Base-by-base conservation (phyloP, 2,888 invertebrate species). In the Xestoiulus laeticollis region DNA sequence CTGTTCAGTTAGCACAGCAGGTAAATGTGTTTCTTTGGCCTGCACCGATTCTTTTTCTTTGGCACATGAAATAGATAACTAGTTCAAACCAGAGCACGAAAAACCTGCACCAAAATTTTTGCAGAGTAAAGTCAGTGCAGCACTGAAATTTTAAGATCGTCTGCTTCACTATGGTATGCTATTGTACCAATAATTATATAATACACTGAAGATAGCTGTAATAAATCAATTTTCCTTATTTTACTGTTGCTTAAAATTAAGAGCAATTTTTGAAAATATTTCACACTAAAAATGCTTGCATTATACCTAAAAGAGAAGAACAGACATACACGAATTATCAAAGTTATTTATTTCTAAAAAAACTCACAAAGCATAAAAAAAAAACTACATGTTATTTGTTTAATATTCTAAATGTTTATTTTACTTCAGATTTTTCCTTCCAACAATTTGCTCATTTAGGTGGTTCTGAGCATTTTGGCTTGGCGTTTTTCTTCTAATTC, bases 381-480 rank as follows among this genome's bases (percentile, higher is more conserved):
- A 22, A 22, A 22, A 59, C n/a, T 68, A 68, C 8, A 2, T 68
- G 12, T 22, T 26, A 22, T 68, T 68, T 5, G 6, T 1, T 16
- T 48, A 48, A 48, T 48, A 48, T 48, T 48, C 48, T 19, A 48
- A 48, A 19, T 48, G 12, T 48, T 48, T 48, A 48, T 48, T 19
- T 16, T 48, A 3, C 19, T 48, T 19, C 3, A n/a, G n/a, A n/a
- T n/a, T n/a, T n/a, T n/a, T n/a, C n/a, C n/a, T n/a, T n/a, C n/a
- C n/a, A 48, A 16, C 48, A 48, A 38, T 8, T 8, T 38, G 0
- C 38, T 38, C 38, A 38, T 3, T 87, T 85, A 88, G 44, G 87
- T 87, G 6, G 89, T 96, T 92, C 98, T 94, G 90, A 98, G 94
- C 95, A 98, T 95, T 93, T 97, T 98, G 0, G 97, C 96, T 93